A percentile compares a stretch with the other conserved stretches of the same genome.
Conservation (phyloP, 2,888 invertebrate species). For the Pollenia amentaria region DNA sequence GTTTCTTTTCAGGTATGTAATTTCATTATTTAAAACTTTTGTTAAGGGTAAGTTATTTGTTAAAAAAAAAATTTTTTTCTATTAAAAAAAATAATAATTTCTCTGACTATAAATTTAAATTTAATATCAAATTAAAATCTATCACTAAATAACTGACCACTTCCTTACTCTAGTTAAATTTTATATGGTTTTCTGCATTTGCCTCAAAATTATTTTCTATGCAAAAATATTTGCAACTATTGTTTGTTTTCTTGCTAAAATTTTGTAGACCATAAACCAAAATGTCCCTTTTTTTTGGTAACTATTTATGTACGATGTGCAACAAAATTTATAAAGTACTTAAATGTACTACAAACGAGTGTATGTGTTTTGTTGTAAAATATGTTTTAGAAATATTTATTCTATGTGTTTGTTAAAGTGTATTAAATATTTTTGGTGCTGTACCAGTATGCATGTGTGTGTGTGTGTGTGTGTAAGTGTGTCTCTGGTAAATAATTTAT, state of each 20-base stretch:
- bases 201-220: slow-evolving; percentile 12
- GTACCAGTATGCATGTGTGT: not conserved
- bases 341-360: slow-evolving; percentile 20
- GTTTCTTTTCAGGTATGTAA: slow-evolving; percentile 27
- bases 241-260: slow-evolving; percentile 35
- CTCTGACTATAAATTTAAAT: too few relatives aligned
- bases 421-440: slow-evolving; percentile 53
- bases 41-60: too few relatives aligned
- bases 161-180: not conserved
- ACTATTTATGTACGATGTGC: not conserved
- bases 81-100: too few relatives aligned
- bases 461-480: slow-evolving; percentile 10
- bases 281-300: not conserved
- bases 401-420: slow-evolving; percentile 35
- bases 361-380: not conserved
- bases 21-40: too few relatives aligned
- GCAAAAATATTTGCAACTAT: slow-evolving; percentile 25
- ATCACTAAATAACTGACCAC: not conserved
- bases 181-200: not conserved
- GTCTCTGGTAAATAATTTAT: slow-evolving; percentile 74
- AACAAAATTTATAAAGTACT: not conserved
- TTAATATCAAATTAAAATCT: too few relatives aligned
- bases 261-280: slow-evolving; percentile 38
- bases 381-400: slow-evolving; percentile 58
- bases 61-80: too few relatives aligned